Evolutionary conservation across 2,113 vertebrate species (phyloP), one percentile per base, ranked within the genome.

Genomic region (Anolis sagrei): DNA sequence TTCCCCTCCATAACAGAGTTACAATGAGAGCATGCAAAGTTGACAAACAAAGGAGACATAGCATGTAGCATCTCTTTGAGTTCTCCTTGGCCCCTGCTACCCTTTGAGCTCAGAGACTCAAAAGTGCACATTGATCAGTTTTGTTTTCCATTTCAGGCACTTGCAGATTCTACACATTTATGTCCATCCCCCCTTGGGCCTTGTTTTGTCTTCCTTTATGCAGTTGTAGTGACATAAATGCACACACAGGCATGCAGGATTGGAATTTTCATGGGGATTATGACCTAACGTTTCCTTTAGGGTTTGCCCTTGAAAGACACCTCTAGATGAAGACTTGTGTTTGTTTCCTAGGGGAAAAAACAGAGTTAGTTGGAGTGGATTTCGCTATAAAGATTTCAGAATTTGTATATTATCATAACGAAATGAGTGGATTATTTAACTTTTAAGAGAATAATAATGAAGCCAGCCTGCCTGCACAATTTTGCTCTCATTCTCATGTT

Each of bases 161-260:
- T 84, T 86, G 39, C 64, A 36, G 18, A 64, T 49, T 34, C 76
- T 79, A 48, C 18, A 79, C 13, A 68, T 84, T 68, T 84, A 44
- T 16, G 48, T 74, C 77, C n/a, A 49, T 7, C 54, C 21, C 58
- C 13, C 34, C 34, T 19, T 34, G 69, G 39, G 78, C n/a, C 39
- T 62, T 73, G 13, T 80, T 49, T 79, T 3, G 7, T 79, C 36
- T 85, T 34, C n/a, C 54, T 48, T 23, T 48, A n/a, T 79, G 34
- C 69, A 25, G n/a, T 4, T 66, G 62, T 78, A 58, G 49, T 0
- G 27, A 62, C 68, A 73, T 62, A 48, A 79, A 27, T 34, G 34
- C 16, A 25, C n/a, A 34, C 23, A 44, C n/a, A 76, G 19, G 64
- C 32, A 16, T 11, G 16, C 34, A 58, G 25, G 25, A 44, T 7